phyloP scores from a whole-genome alignment of 2,797 vertebrate genomes.

The Oreochromis grahami region DNA sequence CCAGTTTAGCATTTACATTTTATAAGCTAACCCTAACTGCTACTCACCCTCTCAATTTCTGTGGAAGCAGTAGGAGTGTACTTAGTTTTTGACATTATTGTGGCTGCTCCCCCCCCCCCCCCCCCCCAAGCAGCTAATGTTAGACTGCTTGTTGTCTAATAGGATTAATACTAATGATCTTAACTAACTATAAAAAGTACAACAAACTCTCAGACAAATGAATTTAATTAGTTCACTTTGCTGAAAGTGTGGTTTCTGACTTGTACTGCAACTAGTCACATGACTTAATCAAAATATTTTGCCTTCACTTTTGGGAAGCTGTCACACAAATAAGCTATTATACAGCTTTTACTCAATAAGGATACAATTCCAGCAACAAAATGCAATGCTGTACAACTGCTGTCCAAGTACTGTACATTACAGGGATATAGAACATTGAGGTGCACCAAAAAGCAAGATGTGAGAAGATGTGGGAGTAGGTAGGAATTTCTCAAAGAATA shows the following conservation, averaged over 20 bases:
- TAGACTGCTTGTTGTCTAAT: background rate
- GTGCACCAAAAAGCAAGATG: background rate
- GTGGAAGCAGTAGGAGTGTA: background rate
- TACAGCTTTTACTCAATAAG: background rate
- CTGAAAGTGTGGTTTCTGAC: background rate
- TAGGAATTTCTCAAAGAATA: background rate
- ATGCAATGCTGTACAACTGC: background rate
- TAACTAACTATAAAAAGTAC: background rate
- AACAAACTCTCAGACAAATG: background rate
- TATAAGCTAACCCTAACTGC: background rate
- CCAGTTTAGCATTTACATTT: background rate
- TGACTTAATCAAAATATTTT: background rate
- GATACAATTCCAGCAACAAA: background rate
- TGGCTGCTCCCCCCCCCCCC: accelerated
- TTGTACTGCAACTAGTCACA: background rate
- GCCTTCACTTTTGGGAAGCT: background rate
- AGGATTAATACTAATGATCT: background rate
- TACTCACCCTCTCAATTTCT: background rate
- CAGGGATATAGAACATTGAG: background rate
- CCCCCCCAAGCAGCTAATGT: background rate
- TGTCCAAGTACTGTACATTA: background rate
- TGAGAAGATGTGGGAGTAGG: background rate
- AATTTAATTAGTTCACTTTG: background rate
- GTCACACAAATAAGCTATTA: background rate
- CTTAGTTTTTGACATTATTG: background rate